Base-by-base conservation (phyloP, 2,888 invertebrate genomes). In the Stratiomys singularior region DNA sequence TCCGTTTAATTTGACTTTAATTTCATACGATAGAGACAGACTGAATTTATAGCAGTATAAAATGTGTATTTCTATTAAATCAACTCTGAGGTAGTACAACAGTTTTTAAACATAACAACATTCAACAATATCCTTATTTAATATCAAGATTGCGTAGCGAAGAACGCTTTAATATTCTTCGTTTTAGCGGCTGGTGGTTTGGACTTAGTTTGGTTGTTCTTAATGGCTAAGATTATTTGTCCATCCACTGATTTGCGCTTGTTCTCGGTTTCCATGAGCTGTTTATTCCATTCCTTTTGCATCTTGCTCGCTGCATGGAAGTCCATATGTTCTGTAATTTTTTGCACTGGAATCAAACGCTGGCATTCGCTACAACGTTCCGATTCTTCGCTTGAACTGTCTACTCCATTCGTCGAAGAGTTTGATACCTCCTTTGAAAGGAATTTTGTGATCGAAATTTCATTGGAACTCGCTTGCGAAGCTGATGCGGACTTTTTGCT, bases 251-350 rank as follows among this genome's bases (percentile, higher is more conserved):
- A 47, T 15, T 47, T 23, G 9, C 27, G 47, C 18, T 15, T 46
- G 1, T 1, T 23, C 21, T 67, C 67, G 2, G 60, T 23, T 23
- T 37, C 60, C 15, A 4, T 18, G 9, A 27, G 11, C 23, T 76
- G 27, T 18, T 83, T 82, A 80, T 86, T 86, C 0, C 85, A 79
- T 79, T 86, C 82, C 0, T 81, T 82, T 76, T 86, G 94, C 74
- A 97, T 85, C 83, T 92, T 92, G 83, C 92, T 90, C 4, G 97
- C 97, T 82, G 93, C 89, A 85, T 97, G 97, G 85, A 92, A 96
- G 88, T 97, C 97, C 82, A 90, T 86, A 87, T 97, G 97, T 83
- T 95, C 93, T 0, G 89, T 85, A 82, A 93, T 88, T 79, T 92
- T 92, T 79, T 89, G 89, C 2, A 89, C 81, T 13, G 89, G 85